A percentile compares a stretch with the other conserved stretches of the same genome.
These are phyloP conservation scores for Phymanthus crucifer DNA, from an alignment of 92 coral and sea anemone species.

Conservation along the genomic window DNA sequence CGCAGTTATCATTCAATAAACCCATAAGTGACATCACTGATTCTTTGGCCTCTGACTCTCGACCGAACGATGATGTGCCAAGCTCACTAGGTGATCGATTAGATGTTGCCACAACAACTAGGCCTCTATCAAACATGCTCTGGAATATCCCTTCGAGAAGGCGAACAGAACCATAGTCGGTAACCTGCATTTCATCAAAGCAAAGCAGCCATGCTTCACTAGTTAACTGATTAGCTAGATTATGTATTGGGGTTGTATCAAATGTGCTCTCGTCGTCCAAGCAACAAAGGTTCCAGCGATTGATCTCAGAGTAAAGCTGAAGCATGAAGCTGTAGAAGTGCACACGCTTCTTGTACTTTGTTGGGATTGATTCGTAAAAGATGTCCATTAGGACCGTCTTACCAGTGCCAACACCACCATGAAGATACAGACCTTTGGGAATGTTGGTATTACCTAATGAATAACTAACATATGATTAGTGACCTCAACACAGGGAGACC, in stretches of 20 bases:
- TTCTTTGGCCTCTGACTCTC: constrained; percentile 64
- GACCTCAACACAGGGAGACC: no score
- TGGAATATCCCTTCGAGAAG: constrained; percentile 73
- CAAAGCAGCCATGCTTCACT: constrained; percentile 71
- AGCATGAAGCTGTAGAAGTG: constrained; percentile 82
- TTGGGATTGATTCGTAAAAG: constrained; percentile 67
- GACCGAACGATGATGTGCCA: constrained; percentile 77
- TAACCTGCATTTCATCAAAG: constrained; percentile 81
- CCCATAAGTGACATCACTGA: constrained; percentile 68
- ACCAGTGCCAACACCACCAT: constrained; percentile 83
- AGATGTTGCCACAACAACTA: constrained; percentile 74
- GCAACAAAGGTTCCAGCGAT: constrained; percentile 83
- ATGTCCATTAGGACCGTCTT: constrained; percentile 78
- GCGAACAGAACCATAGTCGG: constrained; percentile 78
- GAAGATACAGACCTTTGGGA: constrained; percentile 73
- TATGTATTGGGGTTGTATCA: constrained; percentile 63
- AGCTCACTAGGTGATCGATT: constrained; percentile 74
- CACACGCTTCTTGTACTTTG: constrained; percentile 66
- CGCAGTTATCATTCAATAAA: constrained; percentile 55
- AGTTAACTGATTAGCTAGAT: constrained; percentile 58
- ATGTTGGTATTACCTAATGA: neutral
- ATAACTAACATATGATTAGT: neutral
- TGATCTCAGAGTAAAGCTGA: constrained; percentile 68
- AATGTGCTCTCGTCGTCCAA: constrained; percentile 47
- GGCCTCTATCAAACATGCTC: constrained; percentile 66